phyloP scores from a whole-genome alignment of 2,888 invertebrate genomes.

The Hypomecis atomaria region DNA sequence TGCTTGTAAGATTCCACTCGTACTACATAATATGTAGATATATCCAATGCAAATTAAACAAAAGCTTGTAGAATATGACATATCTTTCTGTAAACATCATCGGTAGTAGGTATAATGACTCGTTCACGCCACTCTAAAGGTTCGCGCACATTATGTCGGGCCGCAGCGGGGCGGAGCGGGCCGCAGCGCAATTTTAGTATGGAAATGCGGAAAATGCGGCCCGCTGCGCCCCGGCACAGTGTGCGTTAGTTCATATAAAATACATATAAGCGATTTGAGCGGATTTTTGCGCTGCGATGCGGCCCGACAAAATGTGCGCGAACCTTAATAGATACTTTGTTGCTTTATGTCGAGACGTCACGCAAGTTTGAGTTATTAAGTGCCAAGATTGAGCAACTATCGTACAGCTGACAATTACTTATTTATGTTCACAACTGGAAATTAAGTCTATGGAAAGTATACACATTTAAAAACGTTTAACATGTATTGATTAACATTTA shows the following conservation, averaged over 20 bases:
- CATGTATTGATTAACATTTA: too few species aligned
- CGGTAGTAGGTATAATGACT: constrained; percentile 24
- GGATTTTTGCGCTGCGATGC: too few species aligned
- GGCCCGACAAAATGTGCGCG: too few species aligned
- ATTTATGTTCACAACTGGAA: not conserved
- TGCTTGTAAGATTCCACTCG: too few species aligned
- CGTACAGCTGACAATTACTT: constrained; percentile 2
- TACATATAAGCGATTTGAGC: too few species aligned
- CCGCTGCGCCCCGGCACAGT: too few species aligned
- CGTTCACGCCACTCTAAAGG: constrained; percentile 28
- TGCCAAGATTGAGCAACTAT: constrained; percentile 15
- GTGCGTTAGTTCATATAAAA: too few species aligned
- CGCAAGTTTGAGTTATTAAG: constrained; percentile 27
- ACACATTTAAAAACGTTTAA: not conserved
- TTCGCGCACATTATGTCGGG: too few species aligned
- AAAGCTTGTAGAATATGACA: not conserved
- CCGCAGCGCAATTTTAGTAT: too few species aligned
- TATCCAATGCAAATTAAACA: not conserved
- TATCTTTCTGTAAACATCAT: not conserved
- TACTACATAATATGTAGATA: too few species aligned
- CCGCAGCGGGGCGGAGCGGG: too few species aligned
- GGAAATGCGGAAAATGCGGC: too few species aligned
- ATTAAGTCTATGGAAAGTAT: not conserved
- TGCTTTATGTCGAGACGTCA: constrained; percentile 24
- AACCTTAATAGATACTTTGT: constrained; percentile 34